Evolutionary conservation across 2,113 vertebrate species (phyloP).

Genomic region (Penelope pileata): DNA sequence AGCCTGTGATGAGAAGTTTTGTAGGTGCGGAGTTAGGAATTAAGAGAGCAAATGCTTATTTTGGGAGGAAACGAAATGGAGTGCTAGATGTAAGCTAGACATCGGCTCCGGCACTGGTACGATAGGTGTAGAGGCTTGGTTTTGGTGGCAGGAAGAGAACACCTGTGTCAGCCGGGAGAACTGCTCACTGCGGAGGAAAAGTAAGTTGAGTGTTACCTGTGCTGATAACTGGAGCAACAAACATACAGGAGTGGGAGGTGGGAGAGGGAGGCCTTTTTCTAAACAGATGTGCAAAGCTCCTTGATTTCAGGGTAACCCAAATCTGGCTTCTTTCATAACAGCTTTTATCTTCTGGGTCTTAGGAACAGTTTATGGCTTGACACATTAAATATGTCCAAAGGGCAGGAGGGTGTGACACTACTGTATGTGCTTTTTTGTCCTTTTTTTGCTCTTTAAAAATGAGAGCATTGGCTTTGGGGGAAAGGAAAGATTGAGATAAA

Average conservation of each 20-base stretch:
- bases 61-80: not conserved
- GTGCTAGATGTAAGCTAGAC: not conserved
- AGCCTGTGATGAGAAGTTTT: not conserved
- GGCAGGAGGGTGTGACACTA: not conserved
- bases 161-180: not conserved
- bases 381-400: not conserved
- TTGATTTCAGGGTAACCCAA: not conserved
- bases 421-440: not conserved
- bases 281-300: not conserved
- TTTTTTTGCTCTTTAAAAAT: not conserved
- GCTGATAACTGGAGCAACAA: not conserved
- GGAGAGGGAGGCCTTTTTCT: not conserved
- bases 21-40: not conserved
- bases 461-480: not conserved
- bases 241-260: not conserved
- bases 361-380: not conserved
- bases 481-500: not conserved
- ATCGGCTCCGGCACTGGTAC: not conserved
- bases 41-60: not conserved
- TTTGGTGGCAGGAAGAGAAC: not conserved
- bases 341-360: not conserved
- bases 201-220: not conserved
- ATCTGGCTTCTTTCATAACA: not conserved
- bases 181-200: not conserved
- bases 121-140: not conserved